These are phyloP conservation scores for Athalia circularis DNA, from an alignment of 2,888 invertebrate genomes.

Conservation along the genomic window DNA sequence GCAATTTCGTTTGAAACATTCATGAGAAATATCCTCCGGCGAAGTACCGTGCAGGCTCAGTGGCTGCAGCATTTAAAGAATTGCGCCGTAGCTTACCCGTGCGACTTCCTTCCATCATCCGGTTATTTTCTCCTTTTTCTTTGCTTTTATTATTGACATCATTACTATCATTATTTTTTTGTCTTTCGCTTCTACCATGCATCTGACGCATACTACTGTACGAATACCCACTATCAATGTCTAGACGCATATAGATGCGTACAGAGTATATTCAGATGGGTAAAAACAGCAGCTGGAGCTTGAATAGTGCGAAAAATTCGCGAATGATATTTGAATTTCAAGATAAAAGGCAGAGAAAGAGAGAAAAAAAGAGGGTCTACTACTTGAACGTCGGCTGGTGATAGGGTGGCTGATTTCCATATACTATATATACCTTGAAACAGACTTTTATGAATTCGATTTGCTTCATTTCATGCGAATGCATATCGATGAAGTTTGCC, in stretches of 20 bases:
- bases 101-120: constrained; percentile 47
- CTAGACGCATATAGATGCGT: background rate
- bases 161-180: background rate
- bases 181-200: background rate
- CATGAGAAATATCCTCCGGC: constrained; percentile 71
- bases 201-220: background rate
- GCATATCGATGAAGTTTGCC: background rate
- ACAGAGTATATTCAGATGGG: too few relatives aligned
- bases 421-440: background rate
- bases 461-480: background rate
- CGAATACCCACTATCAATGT: background rate
- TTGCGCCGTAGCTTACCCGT: constrained; percentile 65
- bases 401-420: background rate
- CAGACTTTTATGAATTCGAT: background rate
- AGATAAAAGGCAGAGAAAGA: too few relatives aligned
- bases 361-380: too few relatives aligned
- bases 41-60: constrained; percentile 54
- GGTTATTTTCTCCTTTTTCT: constrained; percentile 1
- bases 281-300: background rate
- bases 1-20: constrained; percentile 73
- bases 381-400: background rate
- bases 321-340: background rate
- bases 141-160: background rate
- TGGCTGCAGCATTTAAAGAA: constrained; percentile 67
- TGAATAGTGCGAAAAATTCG: background rate